A percentile compares a stretch with the other conserved stretches of the same genome.
phyloP scores from a whole-genome alignment of 2,888 invertebrate species.

The Schizotus pectinicornis region DNA sequence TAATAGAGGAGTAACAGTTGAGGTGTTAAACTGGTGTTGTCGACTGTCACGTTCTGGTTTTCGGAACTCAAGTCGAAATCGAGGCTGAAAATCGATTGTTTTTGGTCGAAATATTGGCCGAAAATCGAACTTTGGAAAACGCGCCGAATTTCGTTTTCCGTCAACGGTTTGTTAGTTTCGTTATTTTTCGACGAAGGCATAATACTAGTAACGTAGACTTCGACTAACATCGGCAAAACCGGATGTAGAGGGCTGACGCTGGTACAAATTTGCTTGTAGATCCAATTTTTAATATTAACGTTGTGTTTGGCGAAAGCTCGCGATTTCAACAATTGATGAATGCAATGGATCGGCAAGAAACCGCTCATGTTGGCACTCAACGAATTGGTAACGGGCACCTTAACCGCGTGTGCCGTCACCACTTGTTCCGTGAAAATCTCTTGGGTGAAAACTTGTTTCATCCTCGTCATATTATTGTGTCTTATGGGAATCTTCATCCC shows the following conservation, averaged over 20 bases:
- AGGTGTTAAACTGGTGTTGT: conserved; percentile 77
- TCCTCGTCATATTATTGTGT: conserved; percentile 84
- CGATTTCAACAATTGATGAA: conserved; percentile 92
- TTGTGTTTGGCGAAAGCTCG: conserved; percentile 95
- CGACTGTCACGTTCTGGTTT: conserved; percentile 62
- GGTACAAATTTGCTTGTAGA: conserved; percentile 90
- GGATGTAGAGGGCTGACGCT: conserved; percentile 92
- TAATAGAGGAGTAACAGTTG: conserved; percentile 92
- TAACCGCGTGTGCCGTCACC: conserved; percentile 93
- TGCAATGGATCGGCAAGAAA: conserved; percentile 94
- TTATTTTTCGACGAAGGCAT: conserved; percentile 61
- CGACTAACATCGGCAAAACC: conserved; percentile 89
- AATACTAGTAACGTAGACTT: conserved; percentile 93
- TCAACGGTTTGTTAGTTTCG: conserved; percentile 84
- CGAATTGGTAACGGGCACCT: conserved; percentile 91
- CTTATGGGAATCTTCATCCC: conserved; percentile 93
- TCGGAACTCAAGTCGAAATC: conserved; percentile 59
- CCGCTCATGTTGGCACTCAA: conserved; percentile 86
- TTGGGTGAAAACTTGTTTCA: conserved; percentile 93
- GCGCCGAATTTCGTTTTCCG: conserved; percentile 85
- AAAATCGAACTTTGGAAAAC: conserved; percentile 83
- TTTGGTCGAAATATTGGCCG: conserved; percentile 73
- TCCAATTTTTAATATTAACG: conserved; percentile 96
- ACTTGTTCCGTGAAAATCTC: conserved; percentile 98
- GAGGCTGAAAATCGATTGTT: conserved; percentile 63